phyloP scores from a whole-genome alignment of 2,113 vertebrate genomes.

The Pholis gunnellus region DNA sequence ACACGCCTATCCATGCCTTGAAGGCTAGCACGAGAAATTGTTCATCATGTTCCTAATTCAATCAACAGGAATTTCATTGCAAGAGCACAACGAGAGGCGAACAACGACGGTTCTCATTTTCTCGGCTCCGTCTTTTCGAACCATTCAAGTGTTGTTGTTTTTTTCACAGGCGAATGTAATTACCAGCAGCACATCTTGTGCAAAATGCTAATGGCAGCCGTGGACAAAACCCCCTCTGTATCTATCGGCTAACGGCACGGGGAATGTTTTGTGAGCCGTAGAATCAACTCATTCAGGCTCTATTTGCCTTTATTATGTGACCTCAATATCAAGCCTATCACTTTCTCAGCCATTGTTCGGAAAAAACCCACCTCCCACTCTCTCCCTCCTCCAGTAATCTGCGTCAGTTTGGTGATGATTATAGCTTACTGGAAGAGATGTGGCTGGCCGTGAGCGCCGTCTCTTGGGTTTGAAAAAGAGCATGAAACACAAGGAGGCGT shows the following conservation, averaged over 20 bases:
- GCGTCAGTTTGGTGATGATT: conserved; percentile 72
- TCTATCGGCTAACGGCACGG: conserved; percentile 8
- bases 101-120: conserved; percentile 29
- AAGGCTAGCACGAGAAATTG: conserved; percentile 24
- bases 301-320: conserved; percentile 67
- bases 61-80: conserved; percentile 56
- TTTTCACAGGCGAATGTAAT: conserved; percentile 43
- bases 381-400: conserved; percentile 65
- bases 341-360: conserved; percentile 62
- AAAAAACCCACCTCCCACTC: conserved; percentile 28
- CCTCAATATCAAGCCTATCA: conserved; percentile 72
- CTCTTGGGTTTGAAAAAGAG: conserved; percentile 43
- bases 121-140: conserved; percentile 30
- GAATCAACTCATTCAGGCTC: conserved; percentile 66
- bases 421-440: conserved; percentile 71
- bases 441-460: conserved; percentile 48
- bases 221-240: conserved; percentile 41
- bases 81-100: conserved; percentile 31
- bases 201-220: conserved; percentile 48
- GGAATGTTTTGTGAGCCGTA: conserved; percentile 35
- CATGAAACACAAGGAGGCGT: conserved; percentile 49
- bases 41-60: conserved; percentile 48
- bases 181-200: conserved; percentile 42
- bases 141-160: conserved; percentile 48
- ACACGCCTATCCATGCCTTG: conserved; percentile 35